Base-by-base conservation (phyloP, 2,113 vertebrate genomes). In the Takifugu flavidus region DNA sequence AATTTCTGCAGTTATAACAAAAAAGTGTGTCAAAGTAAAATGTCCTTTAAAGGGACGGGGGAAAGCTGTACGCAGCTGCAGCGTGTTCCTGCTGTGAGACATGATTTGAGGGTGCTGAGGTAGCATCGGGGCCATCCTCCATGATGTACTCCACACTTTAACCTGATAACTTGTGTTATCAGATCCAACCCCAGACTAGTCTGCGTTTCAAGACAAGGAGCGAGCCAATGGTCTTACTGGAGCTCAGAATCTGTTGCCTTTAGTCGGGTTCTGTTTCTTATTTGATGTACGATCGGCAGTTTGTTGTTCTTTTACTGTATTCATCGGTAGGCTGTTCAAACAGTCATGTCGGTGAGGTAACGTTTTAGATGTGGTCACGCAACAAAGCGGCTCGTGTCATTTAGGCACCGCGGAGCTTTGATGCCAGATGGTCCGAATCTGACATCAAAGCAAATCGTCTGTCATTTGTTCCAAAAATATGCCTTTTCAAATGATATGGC, bases 281-380 rank as follows among this genome's bases (percentile, higher is more conserved):
- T 20, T 20, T 20, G 20, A 20, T 20, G 20, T 20, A 20, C 20
- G 20, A 20, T 20, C 20, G 20, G 20, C 20, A 20, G 20, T 56
- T 55, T 65, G 25, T 67, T 11, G 54, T 27, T 10, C 44, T 39
- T 65, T 44, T 43, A 4, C 27, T 52, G 63, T 55, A 53, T 52
- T 51, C 12, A 43, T 54, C 49, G 46, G 31, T 50, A 59, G 59
- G 61, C 56, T 74, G 20, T 20, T 56, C 59, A 39, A 67, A 66
- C 59, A 25, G 46, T 62, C n/a, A 52, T 60, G 28, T 62, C 54
- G 55, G n/a, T 70, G 64, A 60, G 56, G 62, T 77, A 67, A 77
- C 79, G 52, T 60, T 79, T 82, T 82, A 67, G 70, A 79, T 52
- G 74, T 77, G 56, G 61, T 74, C n/a, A 2, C 13, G 10, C 6